phyloP scores from a whole-genome alignment of 2,888 invertebrate genomes.

The Monopis laevigella region DNA sequence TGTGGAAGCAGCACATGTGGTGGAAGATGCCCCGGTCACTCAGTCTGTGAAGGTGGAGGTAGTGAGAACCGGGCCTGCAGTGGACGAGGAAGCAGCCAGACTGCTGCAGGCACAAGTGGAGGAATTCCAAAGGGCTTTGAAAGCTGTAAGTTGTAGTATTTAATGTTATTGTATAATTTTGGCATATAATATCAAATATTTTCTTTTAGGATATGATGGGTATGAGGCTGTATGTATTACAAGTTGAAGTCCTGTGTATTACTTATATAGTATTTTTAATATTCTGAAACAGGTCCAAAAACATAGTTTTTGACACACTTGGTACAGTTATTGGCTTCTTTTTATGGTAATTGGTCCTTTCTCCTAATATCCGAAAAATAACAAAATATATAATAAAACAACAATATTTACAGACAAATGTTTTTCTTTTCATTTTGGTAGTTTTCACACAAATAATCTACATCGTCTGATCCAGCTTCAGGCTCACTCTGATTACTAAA shows the following conservation, averaged over 20 bases:
- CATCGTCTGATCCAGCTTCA: no score
- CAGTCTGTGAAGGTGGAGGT: conserved; percentile 45
- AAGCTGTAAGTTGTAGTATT: conserved; percentile 36
- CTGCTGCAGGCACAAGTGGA: conserved; percentile 58
- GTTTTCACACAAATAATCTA: no score
- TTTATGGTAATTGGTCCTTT: no score
- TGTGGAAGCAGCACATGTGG: conserved; percentile 35
- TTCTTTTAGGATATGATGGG: no score
- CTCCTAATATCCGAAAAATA: no score
- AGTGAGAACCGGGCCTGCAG: conserved; percentile 44
- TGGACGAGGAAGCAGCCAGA: conserved; percentile 47
- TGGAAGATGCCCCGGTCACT: conserved; percentile 24
- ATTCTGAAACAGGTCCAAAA: no score
- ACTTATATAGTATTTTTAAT: neutral
- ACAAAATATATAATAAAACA: no score
- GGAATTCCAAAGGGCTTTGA: conserved; percentile 53
- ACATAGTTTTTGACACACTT: no score
- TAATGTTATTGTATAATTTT: neutral
- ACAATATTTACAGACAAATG: no score
- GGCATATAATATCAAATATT: neutral
- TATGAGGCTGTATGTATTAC: neutral
- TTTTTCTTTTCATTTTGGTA: no score
- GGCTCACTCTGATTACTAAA: neutral
- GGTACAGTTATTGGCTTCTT: no score
- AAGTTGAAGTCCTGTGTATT: neutral